Percentiles rank a stretch among this genome's conserved stretches.
phyloP scores from a whole-genome alignment of 2,113 vertebrate genomes.

The Neodon shergylaensis region DNA sequence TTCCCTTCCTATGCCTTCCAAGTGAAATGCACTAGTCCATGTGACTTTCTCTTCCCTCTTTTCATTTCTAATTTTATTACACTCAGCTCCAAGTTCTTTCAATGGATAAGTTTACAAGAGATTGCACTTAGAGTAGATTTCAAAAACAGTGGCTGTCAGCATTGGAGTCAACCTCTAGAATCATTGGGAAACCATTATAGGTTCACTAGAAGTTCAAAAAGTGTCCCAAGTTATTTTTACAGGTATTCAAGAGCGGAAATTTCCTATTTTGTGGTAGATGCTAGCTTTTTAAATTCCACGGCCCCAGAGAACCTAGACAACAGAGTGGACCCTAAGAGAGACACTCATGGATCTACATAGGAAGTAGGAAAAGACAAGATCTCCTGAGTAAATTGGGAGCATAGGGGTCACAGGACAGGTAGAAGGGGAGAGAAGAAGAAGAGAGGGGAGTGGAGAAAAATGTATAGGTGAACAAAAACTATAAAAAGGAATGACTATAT shows the following conservation, averaged over 20 bases:
- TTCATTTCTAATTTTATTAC: neutral
- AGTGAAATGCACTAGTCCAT: neutral
- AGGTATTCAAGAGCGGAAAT: neutral
- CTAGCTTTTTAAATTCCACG: neutral
- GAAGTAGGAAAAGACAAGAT: too few relatives aligned
- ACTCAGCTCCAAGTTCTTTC: neutral
- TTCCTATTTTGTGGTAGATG: neutral
- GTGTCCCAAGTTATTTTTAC: neutral
- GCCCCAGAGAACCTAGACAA: too few relatives aligned
- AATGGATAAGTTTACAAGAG: neutral
- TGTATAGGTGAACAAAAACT: too few relatives aligned
- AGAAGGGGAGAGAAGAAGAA: too few relatives aligned
- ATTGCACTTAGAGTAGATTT: constrained; percentile 5
- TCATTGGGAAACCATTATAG: neutral
- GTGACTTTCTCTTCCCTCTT: neutral
- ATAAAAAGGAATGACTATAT: neutral
- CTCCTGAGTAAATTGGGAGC: too few relatives aligned
- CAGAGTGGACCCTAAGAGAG: too few relatives aligned
- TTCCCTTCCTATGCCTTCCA: neutral
- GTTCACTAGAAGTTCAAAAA: neutral
- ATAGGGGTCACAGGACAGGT: too few relatives aligned
- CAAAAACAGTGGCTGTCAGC: neutral
- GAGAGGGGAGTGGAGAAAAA: too few relatives aligned
- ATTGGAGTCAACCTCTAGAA: neutral
- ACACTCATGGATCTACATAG: too few relatives aligned